Evolutionary conservation across 2,888 invertebrate species (phyloP).

Genomic region (Tetanocera ferruginea): DNA sequence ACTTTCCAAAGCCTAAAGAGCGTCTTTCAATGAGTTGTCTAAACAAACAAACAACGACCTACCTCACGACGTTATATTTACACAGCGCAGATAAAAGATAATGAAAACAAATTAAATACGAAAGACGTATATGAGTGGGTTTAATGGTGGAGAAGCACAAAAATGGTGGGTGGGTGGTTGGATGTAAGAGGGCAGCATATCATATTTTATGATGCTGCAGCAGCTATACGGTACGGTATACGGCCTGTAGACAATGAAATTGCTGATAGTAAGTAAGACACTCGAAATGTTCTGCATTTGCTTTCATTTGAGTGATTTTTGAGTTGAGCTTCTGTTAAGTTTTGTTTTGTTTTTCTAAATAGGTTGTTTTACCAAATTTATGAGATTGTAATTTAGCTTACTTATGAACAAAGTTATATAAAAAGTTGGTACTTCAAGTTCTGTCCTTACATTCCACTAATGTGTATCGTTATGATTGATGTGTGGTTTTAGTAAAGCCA

Average conservation of each 20-base stretch:
- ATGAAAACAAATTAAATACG: constrained; percentile 1
- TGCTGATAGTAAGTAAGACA: neutral
- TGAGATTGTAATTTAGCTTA: too few relatives aligned
- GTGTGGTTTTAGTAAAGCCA: too few relatives aligned
- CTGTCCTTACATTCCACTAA: too few relatives aligned
- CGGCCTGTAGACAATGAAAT: neutral
- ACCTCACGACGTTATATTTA: constrained; percentile 10
- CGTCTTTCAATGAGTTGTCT: neutral
- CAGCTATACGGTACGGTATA: neutral
- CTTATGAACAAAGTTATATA: too few relatives aligned
- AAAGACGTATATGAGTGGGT: neutral
- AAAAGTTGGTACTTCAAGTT: too few relatives aligned
- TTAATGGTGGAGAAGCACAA: neutral
- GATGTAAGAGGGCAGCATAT: neutral
- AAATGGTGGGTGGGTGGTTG: neutral
- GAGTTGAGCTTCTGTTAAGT: neutral
- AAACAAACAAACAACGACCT: constrained; percentile 10
- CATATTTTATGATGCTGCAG: neutral
- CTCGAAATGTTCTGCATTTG: neutral
- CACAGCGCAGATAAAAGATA: neutral
- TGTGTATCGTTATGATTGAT: too few relatives aligned
- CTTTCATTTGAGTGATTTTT: neutral
- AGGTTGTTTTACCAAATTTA: too few relatives aligned
- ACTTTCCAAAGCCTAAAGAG: neutral
- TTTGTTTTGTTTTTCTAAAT: neutral